These are phyloP conservation scores for Mycteria americana DNA, from an alignment of 2,797 vertebrate genomes.

Conservation along the genomic window DNA sequence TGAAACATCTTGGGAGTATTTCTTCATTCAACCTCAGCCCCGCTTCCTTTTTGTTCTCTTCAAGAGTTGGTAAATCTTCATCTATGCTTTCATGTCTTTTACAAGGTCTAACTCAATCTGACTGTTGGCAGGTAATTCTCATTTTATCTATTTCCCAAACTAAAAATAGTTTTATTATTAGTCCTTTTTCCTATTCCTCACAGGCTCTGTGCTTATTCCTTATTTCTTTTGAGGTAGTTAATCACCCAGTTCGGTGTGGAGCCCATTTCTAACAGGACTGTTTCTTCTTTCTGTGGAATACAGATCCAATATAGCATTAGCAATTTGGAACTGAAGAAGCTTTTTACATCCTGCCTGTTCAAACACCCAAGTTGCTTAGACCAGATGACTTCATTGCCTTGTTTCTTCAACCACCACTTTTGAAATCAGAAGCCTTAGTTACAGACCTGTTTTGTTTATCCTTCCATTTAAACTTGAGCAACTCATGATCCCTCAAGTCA, in stretches of 20 bases:
- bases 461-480: constrained; percentile 29
- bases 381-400: neutral
- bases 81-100: neutral
- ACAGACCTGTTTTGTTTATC: neutral
- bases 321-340: neutral
- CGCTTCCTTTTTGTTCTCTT: neutral
- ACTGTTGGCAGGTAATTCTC: neutral
- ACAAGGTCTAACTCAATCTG: neutral
- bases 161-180: neutral
- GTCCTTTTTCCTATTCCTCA: neutral
- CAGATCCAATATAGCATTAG: neutral
- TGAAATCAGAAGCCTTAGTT: neutral
- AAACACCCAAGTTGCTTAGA: neutral
- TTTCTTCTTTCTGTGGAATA: neutral
- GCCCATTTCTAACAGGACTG: neutral
- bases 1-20: neutral
- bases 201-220: neutral
- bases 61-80: neutral
- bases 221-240: neutral
- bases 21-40: neutral
- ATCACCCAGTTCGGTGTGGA: neutral
- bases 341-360: neutral
- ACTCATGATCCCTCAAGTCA: constrained; percentile 32
- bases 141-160: neutral
- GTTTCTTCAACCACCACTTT: neutral